These are phyloP conservation scores for Apaloderma vittatum DNA, from an alignment of 2,113 vertebrate species.

Conservation along the genomic window DNA sequence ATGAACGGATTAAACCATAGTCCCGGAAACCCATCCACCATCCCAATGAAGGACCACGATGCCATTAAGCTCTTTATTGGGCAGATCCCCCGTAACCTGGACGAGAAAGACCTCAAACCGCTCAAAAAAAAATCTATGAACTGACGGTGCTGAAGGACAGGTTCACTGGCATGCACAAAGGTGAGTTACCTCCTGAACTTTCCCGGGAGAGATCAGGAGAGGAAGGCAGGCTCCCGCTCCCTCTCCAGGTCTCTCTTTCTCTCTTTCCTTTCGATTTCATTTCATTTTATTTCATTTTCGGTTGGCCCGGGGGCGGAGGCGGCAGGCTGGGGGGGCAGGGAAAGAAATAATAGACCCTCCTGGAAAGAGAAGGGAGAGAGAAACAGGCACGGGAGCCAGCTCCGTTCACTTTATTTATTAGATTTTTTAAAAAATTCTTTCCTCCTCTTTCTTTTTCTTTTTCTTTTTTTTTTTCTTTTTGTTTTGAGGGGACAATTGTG, in stretches of 20 bases:
- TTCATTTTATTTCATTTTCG: conserved; percentile 66
- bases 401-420: background rate
- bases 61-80: conserved; percentile 99
- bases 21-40: conserved; percentile 96
- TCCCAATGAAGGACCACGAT: conserved; percentile 99
- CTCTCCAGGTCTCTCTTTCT: background rate
- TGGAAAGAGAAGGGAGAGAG: conserved; percentile 5
- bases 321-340: conserved; percentile 20
- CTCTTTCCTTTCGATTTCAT: conserved; percentile 65
- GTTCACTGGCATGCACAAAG: conserved; percentile 99
- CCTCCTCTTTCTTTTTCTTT: background rate
- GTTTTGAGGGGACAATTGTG: background rate
- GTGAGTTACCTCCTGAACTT: conserved; percentile 86
- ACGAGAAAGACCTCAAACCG: conserved; percentile 99
- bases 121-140: conserved; percentile 99
- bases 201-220: conserved; percentile 69
- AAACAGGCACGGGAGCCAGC: background rate
- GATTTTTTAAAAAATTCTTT: background rate
- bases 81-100: conserved; percentile 99
- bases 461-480: background rate
- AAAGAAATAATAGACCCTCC: conserved; percentile 64
- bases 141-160: conserved; percentile 99
- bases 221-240: conserved; percentile 35
- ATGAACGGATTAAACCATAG: conserved; percentile 99
- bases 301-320: conserved; percentile 37